Evolutionary conservation across 2,888 invertebrate species (phyloP).

Genomic region (Sesamia inferens): DNA sequence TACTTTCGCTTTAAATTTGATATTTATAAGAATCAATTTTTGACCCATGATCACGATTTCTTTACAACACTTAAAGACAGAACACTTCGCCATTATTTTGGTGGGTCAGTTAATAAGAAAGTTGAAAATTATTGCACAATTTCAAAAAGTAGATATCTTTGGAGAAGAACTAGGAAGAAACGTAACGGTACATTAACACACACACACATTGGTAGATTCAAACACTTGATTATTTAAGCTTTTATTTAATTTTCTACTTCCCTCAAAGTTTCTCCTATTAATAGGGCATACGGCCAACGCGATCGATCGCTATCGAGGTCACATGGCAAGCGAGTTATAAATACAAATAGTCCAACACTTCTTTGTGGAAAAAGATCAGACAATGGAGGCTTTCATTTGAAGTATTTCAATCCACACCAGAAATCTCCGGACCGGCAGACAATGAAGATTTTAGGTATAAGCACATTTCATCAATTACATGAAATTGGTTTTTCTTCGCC

Average conservation of each 20-base stretch:
- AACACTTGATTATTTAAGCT: not conserved
- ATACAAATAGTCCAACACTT: conserved; percentile 37
- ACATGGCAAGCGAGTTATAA: conserved; percentile 39
- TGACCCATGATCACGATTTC: not conserved
- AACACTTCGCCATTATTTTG: too few relatives aligned
- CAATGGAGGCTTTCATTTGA: conserved; percentile 5
- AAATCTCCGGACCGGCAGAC: not conserved
- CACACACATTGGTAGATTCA: not conserved
- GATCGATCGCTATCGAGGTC: conserved; percentile 60
- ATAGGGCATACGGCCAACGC: conserved; percentile 29
- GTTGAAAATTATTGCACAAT: not conserved
- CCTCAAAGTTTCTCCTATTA: conserved; percentile 42
- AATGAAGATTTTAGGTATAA: not conserved
- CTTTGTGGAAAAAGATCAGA: conserved; percentile 23
- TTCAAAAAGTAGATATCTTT: not conserved
- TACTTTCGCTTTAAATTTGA: not conserved
- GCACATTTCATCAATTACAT: not conserved
- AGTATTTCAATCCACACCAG: not conserved
- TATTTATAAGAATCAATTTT: not conserved
- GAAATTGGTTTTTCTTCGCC: not conserved
- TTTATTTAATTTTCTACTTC: conserved; percentile 21
- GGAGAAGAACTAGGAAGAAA: not conserved
- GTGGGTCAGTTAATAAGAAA: not conserved
- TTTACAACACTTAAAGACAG: not conserved
- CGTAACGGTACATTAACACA: too few relatives aligned